Evolutionary conservation across 2,113 vertebrate species (phyloP), one percentile per base, ranked within the genome.

Genomic region (Coracopsis vasa): DNA sequence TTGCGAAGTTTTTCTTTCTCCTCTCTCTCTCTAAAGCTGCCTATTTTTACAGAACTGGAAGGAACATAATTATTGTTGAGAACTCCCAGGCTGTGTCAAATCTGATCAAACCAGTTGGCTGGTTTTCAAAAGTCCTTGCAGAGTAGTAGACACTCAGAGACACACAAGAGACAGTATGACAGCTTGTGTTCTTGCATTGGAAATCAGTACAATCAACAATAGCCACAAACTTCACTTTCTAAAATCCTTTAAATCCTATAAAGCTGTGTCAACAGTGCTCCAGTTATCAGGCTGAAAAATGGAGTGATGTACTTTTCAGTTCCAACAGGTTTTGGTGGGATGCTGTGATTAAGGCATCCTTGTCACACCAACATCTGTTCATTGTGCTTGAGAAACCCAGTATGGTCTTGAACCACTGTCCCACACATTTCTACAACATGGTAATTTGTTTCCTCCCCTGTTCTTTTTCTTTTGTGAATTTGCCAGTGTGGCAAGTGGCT

Each of bases 1-100:
- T 80, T 90, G 50, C 37, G 48, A 79, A 31, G n/a, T 79, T 62
- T 71, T 23, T 84, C 69, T 71, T 80, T 70, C 51, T 91, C 37
- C n/a, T 70, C 11, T 54, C 39, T 73, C 60, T 51, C 54, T 79
- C 39, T 58, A 7, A 0, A 0, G 25, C 35, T 91, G 64, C 42
- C 54, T 78, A 11, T 70, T 88, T 94, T 91, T 78, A 80, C 42
- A 77, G 90, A 94, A 70, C 42, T 44, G 10, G 67, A 73, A 83
- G 48, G 54, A 97, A 65, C 27, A 9, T 50, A 67, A 77, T 87
- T 71, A 71, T 66, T 92, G 83, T 94, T 91, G 72, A 86, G 94
- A 94, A 94, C 72, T 67, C 86, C 67, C 29, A 67, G 92, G 33
- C 91, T 84, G 82, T 86, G 83, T 94, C 88, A 84, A 95, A 94